Evolutionary conservation across 2,113 vertebrate species (phyloP).

Genomic region (Dromaius novaehollandiae): DNA sequence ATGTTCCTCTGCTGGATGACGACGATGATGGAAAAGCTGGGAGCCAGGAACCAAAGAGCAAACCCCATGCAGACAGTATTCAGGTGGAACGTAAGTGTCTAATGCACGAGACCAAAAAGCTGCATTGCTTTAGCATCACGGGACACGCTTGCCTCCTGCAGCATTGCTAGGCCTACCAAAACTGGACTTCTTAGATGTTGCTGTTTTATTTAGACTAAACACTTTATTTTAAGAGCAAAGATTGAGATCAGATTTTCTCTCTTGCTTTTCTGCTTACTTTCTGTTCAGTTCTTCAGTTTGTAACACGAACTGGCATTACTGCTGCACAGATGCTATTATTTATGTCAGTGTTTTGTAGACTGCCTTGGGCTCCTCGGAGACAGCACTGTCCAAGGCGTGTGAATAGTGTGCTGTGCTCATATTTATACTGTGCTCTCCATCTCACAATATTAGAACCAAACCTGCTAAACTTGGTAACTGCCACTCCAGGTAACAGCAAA

Average conservation of each 20-base stretch:
- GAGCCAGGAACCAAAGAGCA: constrained; percentile 71
- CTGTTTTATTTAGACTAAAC: neutral
- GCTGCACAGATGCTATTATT: neutral
- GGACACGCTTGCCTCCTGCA: rapidly evolving
- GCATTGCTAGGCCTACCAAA: neutral
- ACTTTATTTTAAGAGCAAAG: rapidly evolving
- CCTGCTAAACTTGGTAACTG: neutral
- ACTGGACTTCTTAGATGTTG: rapidly evolving
- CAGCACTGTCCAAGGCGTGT: rapidly evolving
- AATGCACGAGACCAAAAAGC: rapidly evolving
- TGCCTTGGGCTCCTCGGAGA: neutral
- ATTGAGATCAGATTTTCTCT: rapidly evolving
- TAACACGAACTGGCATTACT: rapidly evolving
- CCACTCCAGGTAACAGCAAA: neutral
- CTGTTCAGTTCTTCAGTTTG: neutral
- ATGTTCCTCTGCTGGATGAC: constrained; percentile 89
- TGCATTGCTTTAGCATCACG: rapidly evolving
- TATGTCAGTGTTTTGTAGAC: rapidly evolving
- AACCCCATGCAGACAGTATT: constrained; percentile 39
- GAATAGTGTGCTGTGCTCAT: rapidly evolving
- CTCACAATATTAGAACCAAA: neutral
- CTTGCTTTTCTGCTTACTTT: neutral
- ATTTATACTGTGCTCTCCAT: neutral
- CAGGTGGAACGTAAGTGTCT: constrained; percentile 69
- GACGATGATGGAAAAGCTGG: constrained; percentile 68